Evolutionary conservation across 2,797 vertebrate genomes (phyloP), one percentile per base, ranked within the genome.

Genomic region (Synanceia verrucosa): DNA sequence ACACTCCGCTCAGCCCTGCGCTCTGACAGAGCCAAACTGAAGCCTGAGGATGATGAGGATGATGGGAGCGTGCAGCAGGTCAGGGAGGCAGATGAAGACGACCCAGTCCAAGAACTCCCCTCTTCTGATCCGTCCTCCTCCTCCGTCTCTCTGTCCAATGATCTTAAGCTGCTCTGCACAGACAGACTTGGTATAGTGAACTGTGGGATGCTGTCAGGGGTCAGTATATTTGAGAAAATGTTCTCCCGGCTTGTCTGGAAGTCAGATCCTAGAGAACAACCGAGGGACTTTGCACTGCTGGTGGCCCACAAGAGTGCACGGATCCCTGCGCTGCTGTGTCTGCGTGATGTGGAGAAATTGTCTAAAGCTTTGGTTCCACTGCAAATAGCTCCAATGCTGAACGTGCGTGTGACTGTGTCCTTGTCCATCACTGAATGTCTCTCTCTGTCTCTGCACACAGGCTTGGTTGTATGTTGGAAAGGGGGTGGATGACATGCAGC

Each of bases 141-240:
- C 8, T 66, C 76, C 36, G 46, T 66, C 28, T 70, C 63, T 59
- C 79, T 86, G 46, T 82, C 80, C 5, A 78, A 37, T 9, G 34
- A 29, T 57, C 81, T 74, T 14, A 44, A 70, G 53, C 62, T 48
- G 37, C 78, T 78, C 19, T 72, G 60, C 16, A 67, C 29, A 7
- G 86, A 73, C 48, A 91, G 84, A 44, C 86, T 84, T 0, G 93
- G 95, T 58, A 96, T 93, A 1, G 92, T 92, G 13, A 96, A 96
- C 85, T 87, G 93, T 0, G 93, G 95, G 87, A 95, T 94, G 82
- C 61, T 83, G 37, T 91, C 86, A 0, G 93, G 94, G 0, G 94
- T 95, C 86, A 94, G 89, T 26, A 94, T 85, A 1, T 91, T 84
- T 24, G 77, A 57, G 73, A 78, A 84, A 41, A 91, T 50, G 66